Evolutionary conservation across 2,113 vertebrate genomes (phyloP).

Genomic region (Centropus unirufus): DNA sequence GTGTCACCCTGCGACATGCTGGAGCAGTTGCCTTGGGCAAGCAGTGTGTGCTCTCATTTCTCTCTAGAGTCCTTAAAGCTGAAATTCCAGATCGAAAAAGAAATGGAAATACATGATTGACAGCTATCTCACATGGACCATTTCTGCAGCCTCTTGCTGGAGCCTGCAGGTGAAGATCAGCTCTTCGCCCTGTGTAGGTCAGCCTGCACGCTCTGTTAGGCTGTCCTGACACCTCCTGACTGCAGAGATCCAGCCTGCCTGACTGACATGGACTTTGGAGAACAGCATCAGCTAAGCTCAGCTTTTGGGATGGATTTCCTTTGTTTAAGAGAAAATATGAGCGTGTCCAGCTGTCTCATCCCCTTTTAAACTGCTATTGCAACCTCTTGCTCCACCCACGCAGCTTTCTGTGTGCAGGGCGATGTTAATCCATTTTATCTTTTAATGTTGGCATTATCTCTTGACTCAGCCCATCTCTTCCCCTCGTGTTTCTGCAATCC

Average conservation of each 20-base stretch:
- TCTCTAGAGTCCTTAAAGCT: background rate
- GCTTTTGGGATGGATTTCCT: background rate
- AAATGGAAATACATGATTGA: background rate
- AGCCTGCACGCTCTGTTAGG: background rate
- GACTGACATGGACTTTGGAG: background rate
- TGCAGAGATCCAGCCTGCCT: background rate
- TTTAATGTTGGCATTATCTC: constrained; percentile 65
- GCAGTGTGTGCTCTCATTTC: background rate
- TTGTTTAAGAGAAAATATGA: background rate
- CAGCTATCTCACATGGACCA: background rate
- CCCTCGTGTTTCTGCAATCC: background rate
- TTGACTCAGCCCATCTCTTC: constrained; percentile 30
- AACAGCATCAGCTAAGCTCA: background rate
- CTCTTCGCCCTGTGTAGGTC: background rate
- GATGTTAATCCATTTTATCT: constrained; percentile 65
- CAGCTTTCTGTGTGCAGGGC: background rate
- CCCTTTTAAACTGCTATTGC: constrained; percentile 34
- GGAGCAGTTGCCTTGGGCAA: background rate
- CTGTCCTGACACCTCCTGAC: background rate
- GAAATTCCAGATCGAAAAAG: background rate
- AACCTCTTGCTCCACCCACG: constrained; percentile 30
- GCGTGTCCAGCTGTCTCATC: constrained; percentile 12
- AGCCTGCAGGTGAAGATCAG: background rate
- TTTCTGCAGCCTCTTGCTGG: background rate
- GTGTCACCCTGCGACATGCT: background rate